These are phyloP conservation scores for Tipula vernalis DNA, from an alignment of 2,888 invertebrate species.

Conservation along the genomic window DNA sequence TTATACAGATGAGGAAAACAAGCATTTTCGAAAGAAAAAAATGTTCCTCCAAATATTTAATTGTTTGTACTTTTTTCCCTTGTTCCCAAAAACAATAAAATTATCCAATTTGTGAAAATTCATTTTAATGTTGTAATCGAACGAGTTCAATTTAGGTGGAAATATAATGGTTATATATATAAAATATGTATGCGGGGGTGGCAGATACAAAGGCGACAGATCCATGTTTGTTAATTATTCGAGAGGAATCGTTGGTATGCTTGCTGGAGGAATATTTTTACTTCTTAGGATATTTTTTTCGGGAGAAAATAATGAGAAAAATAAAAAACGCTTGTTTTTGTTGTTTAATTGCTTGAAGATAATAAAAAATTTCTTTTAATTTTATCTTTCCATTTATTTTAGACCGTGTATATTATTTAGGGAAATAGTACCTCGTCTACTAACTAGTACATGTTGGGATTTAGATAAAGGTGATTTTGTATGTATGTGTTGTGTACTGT, in stretches of 20 bases:
- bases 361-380: neutral
- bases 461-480: neutral
- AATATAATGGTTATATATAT: neutral
- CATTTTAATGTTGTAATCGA: neutral
- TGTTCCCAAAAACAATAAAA: neutral
- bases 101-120: neutral
- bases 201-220: neutral
- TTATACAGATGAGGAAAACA: neutral
- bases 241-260: neutral
- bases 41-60: neutral
- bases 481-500: too few relatives aligned
- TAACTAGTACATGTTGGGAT: neutral
- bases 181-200: neutral
- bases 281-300: neutral
- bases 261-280: neutral
- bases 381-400: neutral
- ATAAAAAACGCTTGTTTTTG: neutral
- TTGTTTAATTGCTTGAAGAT: constrained; percentile 4
- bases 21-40: neutral
- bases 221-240: neutral
- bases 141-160: neutral
- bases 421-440: neutral
- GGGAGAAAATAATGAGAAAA: neutral
- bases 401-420: neutral
- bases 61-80: neutral